A percentile compares a stretch with the other conserved stretches of the same genome.
Conservation (phyloP, 2,888 invertebrate genomes). For the Caenorhabditis auriculariae region DNA sequence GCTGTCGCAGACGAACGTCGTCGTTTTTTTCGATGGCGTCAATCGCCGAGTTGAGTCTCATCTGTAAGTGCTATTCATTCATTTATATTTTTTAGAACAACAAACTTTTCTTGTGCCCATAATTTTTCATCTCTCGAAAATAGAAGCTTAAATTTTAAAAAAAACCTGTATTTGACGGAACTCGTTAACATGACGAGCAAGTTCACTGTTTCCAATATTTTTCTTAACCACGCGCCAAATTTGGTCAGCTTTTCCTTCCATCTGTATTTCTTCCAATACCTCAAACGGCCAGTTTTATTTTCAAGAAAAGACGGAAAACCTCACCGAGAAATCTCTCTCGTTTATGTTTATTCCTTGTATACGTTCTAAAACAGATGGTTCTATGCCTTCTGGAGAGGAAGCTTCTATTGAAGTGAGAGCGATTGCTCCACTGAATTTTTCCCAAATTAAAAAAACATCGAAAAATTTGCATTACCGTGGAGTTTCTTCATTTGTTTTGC, state of each 20-base stretch:
- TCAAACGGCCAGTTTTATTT: background rate
- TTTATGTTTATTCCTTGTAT: conserved; percentile 44
- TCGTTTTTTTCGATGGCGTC: conserved; percentile 56
- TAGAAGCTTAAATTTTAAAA: conserved; percentile 1
- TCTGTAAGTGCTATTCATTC: conserved; percentile 35
- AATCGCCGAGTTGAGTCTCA: conserved; percentile 42
- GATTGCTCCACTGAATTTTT: conserved; percentile 3
- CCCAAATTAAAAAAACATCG: background rate
- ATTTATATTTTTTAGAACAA: background rate
- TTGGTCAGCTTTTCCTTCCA: conserved; percentile 51
- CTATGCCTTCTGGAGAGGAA: conserved; percentile 45
- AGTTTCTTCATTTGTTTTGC: too few species aligned
- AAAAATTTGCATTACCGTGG: background rate
- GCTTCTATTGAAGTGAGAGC: conserved; percentile 10
- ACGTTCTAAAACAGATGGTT: conserved; percentile 37
- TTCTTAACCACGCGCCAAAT: conserved; percentile 54
- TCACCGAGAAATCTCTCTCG: conserved; percentile 31
- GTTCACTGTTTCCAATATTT: conserved; percentile 50
- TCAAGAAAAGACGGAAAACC: background rate
- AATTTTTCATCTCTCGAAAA: background rate
- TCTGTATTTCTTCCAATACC: background rate
- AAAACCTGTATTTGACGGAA: conserved; percentile 56
- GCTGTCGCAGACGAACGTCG: conserved; percentile 35
- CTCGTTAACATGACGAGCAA: conserved; percentile 50
- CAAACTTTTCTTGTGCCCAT: background rate